Evolutionary conservation across 1,140 invertebrate genomes (phyloP).

Genomic region (Drosophila trapezifrons): DNA sequence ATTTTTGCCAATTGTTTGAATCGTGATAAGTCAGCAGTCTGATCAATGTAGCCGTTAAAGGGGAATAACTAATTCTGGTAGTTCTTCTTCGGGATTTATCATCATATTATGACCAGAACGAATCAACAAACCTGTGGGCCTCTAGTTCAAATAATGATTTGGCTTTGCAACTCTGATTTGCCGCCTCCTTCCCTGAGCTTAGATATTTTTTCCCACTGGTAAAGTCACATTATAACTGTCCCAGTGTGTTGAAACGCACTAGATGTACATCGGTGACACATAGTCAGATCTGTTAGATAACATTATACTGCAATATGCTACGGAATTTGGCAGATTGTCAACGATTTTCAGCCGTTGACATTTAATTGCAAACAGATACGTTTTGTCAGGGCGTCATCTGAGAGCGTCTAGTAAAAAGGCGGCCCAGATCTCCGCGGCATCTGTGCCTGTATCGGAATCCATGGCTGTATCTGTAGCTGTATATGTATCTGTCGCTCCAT

Average conservation of each 20-base stretch:
- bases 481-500: conserved; percentile 43
- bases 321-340: conserved; percentile 60
- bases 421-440: conserved; percentile 20
- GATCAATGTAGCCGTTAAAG: conserved; percentile 31
- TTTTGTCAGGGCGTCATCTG: conserved; percentile 65
- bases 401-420: conserved; percentile 52
- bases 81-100: conserved; percentile 10
- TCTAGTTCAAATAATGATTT: too few relatives aligned
- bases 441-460: conserved; percentile 12
- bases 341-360: conserved; percentile 60
- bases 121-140: too few relatives aligned
- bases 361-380: conserved; percentile 80
- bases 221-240: conserved; percentile 4
- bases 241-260: conserved; percentile 3
- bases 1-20: conserved; percentile 74
- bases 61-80: conserved; percentile 10
- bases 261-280: conserved; percentile 17
- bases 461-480: conserved; percentile 11
- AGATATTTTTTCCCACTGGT: conserved; percentile 3
- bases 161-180: background rate
- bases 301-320: conserved; percentile 31
- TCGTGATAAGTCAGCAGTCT: conserved; percentile 42
- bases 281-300: conserved; percentile 45
- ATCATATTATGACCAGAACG: background rate
- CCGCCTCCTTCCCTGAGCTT: too few relatives aligned